A percentile compares a stretch with the other conserved stretches of the same genome.
Conservation (phyloP, 2,888 invertebrate species). For the Cabera pusaria region DNA sequence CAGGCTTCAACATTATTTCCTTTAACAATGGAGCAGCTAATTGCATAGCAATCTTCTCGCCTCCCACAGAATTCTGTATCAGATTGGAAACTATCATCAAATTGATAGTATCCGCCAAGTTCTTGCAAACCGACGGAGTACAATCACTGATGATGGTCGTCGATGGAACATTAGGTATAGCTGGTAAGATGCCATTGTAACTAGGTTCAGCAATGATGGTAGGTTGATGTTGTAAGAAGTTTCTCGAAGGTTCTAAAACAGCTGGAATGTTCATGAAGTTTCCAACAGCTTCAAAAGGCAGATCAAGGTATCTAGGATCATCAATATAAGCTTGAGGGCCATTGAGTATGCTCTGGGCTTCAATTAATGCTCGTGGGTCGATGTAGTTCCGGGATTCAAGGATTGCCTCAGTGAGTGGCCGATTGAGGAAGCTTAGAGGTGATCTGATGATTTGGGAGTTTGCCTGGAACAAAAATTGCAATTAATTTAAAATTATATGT, state of each 20-base stretch:
- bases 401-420: slow-evolving; percentile 8
- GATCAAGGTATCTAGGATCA: background rate
- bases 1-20: slow-evolving; percentile 45
- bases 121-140: slow-evolving; percentile 61
- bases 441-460: slow-evolving; percentile 43
- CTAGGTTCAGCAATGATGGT: background rate
- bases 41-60: slow-evolving; percentile 45
- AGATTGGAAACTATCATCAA: slow-evolving; percentile 63
- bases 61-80: slow-evolving; percentile 49
- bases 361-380: slow-evolving; percentile 9
- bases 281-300: background rate
- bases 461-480: slow-evolving; percentile 42
- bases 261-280: background rate
- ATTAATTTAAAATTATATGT: too few relatives aligned
- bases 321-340: background rate
- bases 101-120: slow-evolving; percentile 61
- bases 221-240: slow-evolving; percentile 4
- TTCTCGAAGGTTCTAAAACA: too few relatives aligned
- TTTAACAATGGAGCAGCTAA: slow-evolving; percentile 52
- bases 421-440: slow-evolving; percentile 18
- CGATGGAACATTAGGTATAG: slow-evolving; percentile 26
- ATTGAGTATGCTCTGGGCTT: slow-evolving; percentile 3
- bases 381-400: slow-evolving; percentile 10
- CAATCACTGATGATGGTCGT: slow-evolving; percentile 63
- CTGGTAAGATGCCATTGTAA: slow-evolving; percentile 28